Evolutionary conservation across 2,888 invertebrate genomes (phyloP), one percentile per base, ranked within the genome.

Genomic region (Athalia rosae): DNA sequence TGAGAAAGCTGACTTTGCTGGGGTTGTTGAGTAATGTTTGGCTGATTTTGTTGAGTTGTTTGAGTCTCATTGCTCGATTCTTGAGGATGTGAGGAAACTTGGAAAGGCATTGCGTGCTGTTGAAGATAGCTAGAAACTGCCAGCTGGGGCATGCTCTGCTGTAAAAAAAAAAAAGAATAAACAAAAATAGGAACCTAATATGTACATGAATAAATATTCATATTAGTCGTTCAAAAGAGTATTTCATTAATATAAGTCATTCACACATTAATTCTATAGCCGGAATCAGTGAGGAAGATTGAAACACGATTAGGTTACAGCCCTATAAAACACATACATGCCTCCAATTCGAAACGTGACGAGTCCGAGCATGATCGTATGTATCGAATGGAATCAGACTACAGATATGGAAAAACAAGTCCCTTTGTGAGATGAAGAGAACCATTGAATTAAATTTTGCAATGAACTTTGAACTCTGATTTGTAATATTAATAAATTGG

Each of bases 131-230:
- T 84, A 59, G 83, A 78, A 66, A 84, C 81, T 53, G 82, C 80
- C 76, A 85, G 80, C 76, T 85, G 85, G 11, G 83, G 82, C n/a
- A 81, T 79, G n/a, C 81, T 76, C 79, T 84, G 84, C 83, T 84
- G 77, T 62, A 78, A 82, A 79, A 69, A 64, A 59, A 59, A 28
- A 28, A 28, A 28, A 28, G 28, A 28, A 28, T 28, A 2, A 28
- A 28, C 28, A 66, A 58, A 67, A 50, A 53, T 50, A 50, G 3
- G 11, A 9, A 66, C 48, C 43, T n/a, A 28, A 4, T 53, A n/a
- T n/a, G n/a, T n/a, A 64, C 3, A 66, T 76, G 45, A 66, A 53
- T 15, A 9, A 50, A 53, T n/a, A 11, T 50, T 50, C 11, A 41
- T 9, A 28, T 2, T 41, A 41, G 28, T 76, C 9, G 45, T 9